Percentiles rank a stretch among this genome's conserved stretches.
phyloP scores from a whole-genome alignment of 2,113 vertebrate genomes.

The Alectura lathami region DNA sequence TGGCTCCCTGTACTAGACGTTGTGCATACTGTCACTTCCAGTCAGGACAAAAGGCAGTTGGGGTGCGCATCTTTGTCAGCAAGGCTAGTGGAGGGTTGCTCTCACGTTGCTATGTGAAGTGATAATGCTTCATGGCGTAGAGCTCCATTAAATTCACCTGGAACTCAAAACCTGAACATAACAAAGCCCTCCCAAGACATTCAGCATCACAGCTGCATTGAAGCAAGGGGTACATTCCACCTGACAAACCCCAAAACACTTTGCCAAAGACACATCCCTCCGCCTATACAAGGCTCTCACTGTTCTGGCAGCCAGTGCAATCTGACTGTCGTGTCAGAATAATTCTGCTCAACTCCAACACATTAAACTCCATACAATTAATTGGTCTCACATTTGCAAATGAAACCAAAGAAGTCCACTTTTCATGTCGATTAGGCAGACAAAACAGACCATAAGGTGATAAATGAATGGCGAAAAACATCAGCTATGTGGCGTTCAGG shows the following conservation, averaged over 20 bases:
- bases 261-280: neutral
- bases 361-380: neutral
- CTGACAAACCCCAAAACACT: neutral
- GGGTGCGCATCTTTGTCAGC: neutral
- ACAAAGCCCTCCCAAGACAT: neutral
- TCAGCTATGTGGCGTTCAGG: neutral
- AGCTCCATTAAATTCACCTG: neutral
- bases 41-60: neutral
- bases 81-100: neutral
- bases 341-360: neutral
- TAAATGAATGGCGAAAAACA: neutral
- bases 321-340: neutral
- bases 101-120: neutral
- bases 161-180: neutral
- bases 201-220: fast-evolving
- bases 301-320: neutral
- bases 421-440: neutral
- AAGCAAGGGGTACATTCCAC: neutral
- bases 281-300: neutral
- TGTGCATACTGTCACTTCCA: neutral
- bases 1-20: no score
- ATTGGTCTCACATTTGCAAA: constrained; percentile 26
- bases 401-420: neutral
- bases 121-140: neutral
- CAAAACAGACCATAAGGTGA: neutral